phyloP scores from a whole-genome alignment of 1,140 invertebrate genomes.

The Monochamus saltuarius region DNA sequence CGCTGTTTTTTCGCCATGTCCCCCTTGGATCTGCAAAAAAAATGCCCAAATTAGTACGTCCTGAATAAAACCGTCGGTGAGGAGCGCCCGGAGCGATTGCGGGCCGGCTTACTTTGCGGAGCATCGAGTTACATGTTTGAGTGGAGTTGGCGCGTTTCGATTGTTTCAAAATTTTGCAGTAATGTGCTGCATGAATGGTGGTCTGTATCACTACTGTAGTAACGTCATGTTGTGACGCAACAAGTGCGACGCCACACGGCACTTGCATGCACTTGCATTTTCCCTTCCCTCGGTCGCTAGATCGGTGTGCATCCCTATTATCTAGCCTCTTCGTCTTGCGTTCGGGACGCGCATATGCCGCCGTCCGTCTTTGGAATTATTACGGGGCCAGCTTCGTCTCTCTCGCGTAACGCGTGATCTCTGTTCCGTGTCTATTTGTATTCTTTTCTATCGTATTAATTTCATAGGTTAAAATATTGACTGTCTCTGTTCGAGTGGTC shows the following conservation, averaged over 20 bases:
- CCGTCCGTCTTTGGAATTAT: conserved; percentile 30
- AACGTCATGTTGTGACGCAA: conserved; percentile 52
- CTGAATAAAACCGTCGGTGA: background rate
- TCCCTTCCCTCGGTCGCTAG: conserved; percentile 43
- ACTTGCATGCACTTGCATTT: conserved; percentile 52
- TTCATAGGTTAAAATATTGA: conserved; percentile 37
- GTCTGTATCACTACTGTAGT: conserved; percentile 48
- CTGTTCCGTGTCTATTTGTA: conserved; percentile 40
- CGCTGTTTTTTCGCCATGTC: conserved; percentile 34
- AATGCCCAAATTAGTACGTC: conserved; percentile 9
- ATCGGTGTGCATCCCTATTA: conserved; percentile 44
- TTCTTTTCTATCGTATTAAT: conserved; percentile 49
- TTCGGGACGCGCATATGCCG: conserved; percentile 22
- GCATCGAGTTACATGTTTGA: conserved; percentile 34
- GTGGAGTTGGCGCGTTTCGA: conserved; percentile 33
- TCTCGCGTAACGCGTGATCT: conserved; percentile 31
- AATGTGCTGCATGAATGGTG: conserved; percentile 47
- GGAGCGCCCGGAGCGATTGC: conserved; percentile 15
- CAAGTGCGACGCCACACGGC: conserved; percentile 52
- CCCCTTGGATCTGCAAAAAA: conserved; percentile 34
- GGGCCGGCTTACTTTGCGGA: conserved; percentile 35
- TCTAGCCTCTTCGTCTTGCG: conserved; percentile 38
- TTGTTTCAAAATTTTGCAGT: conserved; percentile 42
- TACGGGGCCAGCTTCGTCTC: conserved; percentile 19
- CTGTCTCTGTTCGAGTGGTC: conserved; percentile 26